phyloP scores from a whole-genome alignment of 1,140 invertebrate species.

The Eriocheir sinensis region DNA sequence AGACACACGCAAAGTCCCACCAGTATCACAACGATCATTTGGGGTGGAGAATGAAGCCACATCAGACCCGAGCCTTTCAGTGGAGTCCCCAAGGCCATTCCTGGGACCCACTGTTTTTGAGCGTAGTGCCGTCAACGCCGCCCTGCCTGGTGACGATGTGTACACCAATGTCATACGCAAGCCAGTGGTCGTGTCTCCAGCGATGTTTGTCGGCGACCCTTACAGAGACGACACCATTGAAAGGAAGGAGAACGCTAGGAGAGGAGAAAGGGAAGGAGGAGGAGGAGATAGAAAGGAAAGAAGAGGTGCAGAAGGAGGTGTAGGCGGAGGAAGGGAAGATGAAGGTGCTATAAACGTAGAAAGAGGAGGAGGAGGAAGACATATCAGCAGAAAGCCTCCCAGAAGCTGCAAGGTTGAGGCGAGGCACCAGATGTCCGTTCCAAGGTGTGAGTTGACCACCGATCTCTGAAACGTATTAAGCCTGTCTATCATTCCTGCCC shows the following conservation, averaged over 20 bases:
- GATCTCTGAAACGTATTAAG: conserved; percentile 15
- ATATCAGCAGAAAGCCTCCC: not conserved
- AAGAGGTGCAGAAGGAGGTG: too few species aligned
- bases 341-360: too few species aligned
- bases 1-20: too few species aligned
- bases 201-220: conserved; percentile 46
- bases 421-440: conserved; percentile 16
- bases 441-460: conserved; percentile 63
- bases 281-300: too few species aligned
- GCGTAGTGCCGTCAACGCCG: conserved; percentile 32
- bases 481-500: not conserved
- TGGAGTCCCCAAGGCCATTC: not conserved
- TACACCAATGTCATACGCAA: conserved; percentile 66
- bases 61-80: not conserved
- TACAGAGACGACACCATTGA: conserved; percentile 68
- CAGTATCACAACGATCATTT: not conserved
- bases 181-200: conserved; percentile 15
- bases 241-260: not conserved
- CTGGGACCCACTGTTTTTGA: not conserved
- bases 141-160: conserved; percentile 40
- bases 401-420: conserved; percentile 55
- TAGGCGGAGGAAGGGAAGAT: not conserved
- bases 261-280: not conserved
- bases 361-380: not conserved
- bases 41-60: not conserved